These are phyloP conservation scores for Cheilinus undulatus DNA, from an alignment of 2,113 vertebrate species.

Conservation along the genomic window DNA sequence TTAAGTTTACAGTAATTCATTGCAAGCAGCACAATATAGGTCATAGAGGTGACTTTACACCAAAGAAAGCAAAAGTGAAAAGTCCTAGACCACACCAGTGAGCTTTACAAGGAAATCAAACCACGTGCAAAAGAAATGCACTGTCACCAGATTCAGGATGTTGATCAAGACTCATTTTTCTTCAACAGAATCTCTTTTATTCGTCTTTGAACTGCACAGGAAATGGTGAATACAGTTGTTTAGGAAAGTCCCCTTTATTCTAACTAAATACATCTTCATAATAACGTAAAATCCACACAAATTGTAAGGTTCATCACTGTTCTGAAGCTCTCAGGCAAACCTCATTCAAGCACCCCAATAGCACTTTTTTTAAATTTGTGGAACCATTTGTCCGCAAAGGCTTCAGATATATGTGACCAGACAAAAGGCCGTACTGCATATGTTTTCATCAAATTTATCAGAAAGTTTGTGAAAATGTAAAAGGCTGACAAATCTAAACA, in stretches of 20 bases:
- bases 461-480: slow-evolving; percentile 65
- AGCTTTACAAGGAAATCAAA: slow-evolving; percentile 53
- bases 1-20: slow-evolving; percentile 14
- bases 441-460: slow-evolving; percentile 67
- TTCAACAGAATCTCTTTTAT: slow-evolving; percentile 77
- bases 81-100: slow-evolving; percentile 32
- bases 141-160: slow-evolving; percentile 65
- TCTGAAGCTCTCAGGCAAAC: slow-evolving; percentile 61
- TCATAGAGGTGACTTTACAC: slow-evolving; percentile 10
- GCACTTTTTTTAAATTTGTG: slow-evolving; percentile 53
- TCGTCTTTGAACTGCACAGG: slow-evolving; percentile 76
- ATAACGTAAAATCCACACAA: slow-evolving; percentile 63
- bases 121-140: slow-evolving; percentile 45
- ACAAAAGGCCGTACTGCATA: slow-evolving; percentile 72
- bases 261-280: slow-evolving; percentile 76
- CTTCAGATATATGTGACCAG: slow-evolving; percentile 58
- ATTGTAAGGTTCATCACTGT: slow-evolving; percentile 56
- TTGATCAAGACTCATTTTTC: slow-evolving; percentile 54
- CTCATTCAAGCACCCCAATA: slow-evolving; percentile 55
- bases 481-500: slow-evolving; percentile 67
- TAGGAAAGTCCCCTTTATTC: slow-evolving; percentile 78
- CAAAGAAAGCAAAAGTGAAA: slow-evolving; percentile 40
- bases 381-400: slow-evolving; percentile 57
- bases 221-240: slow-evolving; percentile 74
- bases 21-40: slow-evolving; percentile 19